Evolutionary conservation across 2,797 vertebrate genomes (phyloP).

Genomic region (Catharus ustulatus): DNA sequence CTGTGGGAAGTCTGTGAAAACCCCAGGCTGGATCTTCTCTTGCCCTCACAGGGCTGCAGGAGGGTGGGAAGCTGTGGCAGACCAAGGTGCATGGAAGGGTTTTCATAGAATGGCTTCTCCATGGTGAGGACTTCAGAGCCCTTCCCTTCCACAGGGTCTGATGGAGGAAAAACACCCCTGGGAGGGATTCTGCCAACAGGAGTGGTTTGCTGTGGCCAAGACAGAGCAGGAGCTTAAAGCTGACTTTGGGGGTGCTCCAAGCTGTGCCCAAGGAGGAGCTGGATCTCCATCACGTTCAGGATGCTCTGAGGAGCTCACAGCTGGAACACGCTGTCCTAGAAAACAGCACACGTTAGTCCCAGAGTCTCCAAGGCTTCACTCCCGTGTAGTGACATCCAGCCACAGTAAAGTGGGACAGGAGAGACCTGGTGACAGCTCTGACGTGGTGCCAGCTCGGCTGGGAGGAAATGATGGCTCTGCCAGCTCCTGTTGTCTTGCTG

Average conservation of each 20-base stretch:
- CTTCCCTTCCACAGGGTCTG: neutral
- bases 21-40: neutral
- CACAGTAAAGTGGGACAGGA: conserved; percentile 36
- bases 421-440: conserved; percentile 27
- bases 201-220: neutral
- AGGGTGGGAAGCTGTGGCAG: neutral
- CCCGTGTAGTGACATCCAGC: neutral
- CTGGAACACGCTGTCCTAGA: conserved; percentile 59
- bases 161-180: neutral
- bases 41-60: neutral
- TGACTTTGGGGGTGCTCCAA: neutral
- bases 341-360: neutral
- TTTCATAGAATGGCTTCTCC: neutral
- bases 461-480: neutral
- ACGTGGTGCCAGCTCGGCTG: neutral
- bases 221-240: neutral
- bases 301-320: conserved; percentile 14
- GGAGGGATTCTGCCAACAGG: neutral
- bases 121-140: neutral
- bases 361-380: conserved; percentile 34
- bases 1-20: neutral
- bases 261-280: neutral
- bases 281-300: neutral
- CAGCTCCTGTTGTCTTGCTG: neutral
- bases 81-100: neutral